Conservation (phyloP, 2,797 vertebrate species). For the Phalloptychus januarius region DNA sequence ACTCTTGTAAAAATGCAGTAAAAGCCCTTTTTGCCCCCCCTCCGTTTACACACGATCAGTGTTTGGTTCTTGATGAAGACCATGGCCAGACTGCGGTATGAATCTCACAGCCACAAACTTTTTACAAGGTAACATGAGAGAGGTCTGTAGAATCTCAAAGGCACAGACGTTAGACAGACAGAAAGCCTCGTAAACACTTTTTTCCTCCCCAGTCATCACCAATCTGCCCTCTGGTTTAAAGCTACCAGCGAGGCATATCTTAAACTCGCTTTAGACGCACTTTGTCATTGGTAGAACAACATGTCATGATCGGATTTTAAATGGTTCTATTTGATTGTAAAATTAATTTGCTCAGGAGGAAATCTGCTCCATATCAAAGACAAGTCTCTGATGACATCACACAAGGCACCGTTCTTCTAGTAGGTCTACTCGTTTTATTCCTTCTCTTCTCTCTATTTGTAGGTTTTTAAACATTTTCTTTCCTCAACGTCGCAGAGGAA, state of each 20-base stretch:
- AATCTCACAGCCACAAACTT: slow-evolving; percentile 60
- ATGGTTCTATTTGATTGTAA: background rate
- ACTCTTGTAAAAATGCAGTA: slow-evolving; percentile 64
- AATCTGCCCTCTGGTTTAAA: slow-evolving; percentile 6
- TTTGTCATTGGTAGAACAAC: background rate
- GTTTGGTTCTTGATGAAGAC: slow-evolving; percentile 60
- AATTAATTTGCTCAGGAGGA: background rate
- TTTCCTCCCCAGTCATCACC: background rate
- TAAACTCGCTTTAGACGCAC: background rate
- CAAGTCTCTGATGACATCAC: background rate
- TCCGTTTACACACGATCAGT: slow-evolving; percentile 65
- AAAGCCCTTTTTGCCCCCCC: slow-evolving; percentile 54
- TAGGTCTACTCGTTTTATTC: background rate
- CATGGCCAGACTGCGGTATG: slow-evolving; percentile 43
- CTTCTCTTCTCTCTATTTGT: background rate
- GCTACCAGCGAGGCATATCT: background rate
- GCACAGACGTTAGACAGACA: slow-evolving; percentile 14
- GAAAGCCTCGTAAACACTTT: slow-evolving; percentile 22
- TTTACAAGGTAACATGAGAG: slow-evolving; percentile 72
- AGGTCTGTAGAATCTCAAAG: slow-evolving; percentile 49
- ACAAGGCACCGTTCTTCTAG: background rate
- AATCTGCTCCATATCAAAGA: background rate
- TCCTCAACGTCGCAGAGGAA: background rate
- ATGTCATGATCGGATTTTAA: background rate
- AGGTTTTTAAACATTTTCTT: background rate